These are phyloP conservation scores for Merodon equestris DNA, from an alignment of 2,888 invertebrate genomes.

Conservation along the genomic window DNA sequence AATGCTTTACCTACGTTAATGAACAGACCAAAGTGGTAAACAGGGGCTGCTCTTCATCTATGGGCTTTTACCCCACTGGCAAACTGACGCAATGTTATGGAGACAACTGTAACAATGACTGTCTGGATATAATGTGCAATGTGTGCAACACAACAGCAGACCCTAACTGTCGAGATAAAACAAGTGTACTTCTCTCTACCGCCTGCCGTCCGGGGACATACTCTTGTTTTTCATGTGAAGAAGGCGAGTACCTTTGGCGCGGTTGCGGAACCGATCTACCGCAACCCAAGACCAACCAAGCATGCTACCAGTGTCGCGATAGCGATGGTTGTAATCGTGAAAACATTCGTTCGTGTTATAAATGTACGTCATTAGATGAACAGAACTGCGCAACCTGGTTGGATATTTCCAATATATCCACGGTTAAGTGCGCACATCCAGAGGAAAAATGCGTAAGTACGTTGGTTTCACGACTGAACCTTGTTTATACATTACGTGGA, in stretches of 20 bases:
- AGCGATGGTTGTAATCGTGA: constrained; percentile 73
- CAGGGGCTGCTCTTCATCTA: constrained; percentile 74
- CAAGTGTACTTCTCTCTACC: constrained; percentile 51
- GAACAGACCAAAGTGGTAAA: constrained; percentile 72
- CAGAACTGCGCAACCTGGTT: constrained; percentile 71
- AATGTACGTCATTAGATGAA: constrained; percentile 73
- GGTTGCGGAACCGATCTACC: constrained; percentile 71
- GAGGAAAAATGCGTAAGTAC: constrained; percentile 74
- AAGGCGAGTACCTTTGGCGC: constrained; percentile 72
- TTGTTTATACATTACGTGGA: constrained; percentile 73
- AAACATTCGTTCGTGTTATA: constrained; percentile 74
- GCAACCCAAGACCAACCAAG: constrained; percentile 43
- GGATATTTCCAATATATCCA: constrained; percentile 59
- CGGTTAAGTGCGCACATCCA: constrained; percentile 70
- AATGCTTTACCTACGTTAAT: constrained; percentile 73
- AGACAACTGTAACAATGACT: constrained; percentile 72
- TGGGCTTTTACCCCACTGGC: constrained; percentile 73
- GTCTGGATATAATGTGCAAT: constrained; percentile 73
- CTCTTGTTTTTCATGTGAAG: constrained; percentile 74
- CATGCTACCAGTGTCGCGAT: constrained; percentile 73
- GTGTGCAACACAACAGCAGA: constrained; percentile 72
- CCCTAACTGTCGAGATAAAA: constrained; percentile 71
- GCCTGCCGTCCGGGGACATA: constrained; percentile 71
- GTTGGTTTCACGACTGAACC: constrained; percentile 70
- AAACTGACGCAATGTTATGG: constrained; percentile 73